Evolutionary conservation across 30 jellyfish, hydroid and myxozoan species (phyloP).

Genomic region (Aurelia aurita): DNA sequence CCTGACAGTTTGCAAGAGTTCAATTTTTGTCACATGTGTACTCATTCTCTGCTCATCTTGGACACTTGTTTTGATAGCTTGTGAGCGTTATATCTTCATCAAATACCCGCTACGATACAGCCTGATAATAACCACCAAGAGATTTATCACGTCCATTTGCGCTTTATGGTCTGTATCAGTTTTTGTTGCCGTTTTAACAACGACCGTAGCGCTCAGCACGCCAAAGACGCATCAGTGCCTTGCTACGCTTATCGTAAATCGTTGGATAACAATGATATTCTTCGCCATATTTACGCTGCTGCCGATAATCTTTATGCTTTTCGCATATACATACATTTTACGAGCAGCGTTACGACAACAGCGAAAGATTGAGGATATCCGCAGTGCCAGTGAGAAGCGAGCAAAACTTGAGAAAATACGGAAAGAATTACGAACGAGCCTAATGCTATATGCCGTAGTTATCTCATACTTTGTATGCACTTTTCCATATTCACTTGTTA

Average conservation of each 20-base stretch:
- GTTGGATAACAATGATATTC: background rate
- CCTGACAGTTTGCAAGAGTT: constrained; percentile 21
- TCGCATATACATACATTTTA: constrained; percentile 15
- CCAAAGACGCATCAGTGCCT: background rate
- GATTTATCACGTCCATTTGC: constrained; percentile 8
- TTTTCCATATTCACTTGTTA: constrained; percentile 14
- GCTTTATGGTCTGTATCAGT: constrained; percentile 8
- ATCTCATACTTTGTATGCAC: constrained; percentile 4
- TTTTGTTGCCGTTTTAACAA: background rate
- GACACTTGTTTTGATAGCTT: constrained; percentile 45
- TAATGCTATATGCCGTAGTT: constrained; percentile 24
- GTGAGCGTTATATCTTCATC: constrained; percentile 40
- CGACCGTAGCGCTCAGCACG: background rate
- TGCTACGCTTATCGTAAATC: constrained; percentile 11
- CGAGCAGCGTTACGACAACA: constrained; percentile 45
- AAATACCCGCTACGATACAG: constrained; percentile 33
- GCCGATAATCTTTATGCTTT: background rate
- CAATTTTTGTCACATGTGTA: constrained; percentile 2
- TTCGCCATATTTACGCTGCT: background rate
- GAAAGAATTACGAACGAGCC: constrained; percentile 5
- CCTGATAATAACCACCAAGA: constrained; percentile 20
- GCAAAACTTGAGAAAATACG: background rate
- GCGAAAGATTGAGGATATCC: background rate
- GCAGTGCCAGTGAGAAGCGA: background rate
- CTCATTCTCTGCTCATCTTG: constrained; percentile 5